Base-by-base conservation (phyloP, 1,140 invertebrate genomes). In the Physella acuta region DNA sequence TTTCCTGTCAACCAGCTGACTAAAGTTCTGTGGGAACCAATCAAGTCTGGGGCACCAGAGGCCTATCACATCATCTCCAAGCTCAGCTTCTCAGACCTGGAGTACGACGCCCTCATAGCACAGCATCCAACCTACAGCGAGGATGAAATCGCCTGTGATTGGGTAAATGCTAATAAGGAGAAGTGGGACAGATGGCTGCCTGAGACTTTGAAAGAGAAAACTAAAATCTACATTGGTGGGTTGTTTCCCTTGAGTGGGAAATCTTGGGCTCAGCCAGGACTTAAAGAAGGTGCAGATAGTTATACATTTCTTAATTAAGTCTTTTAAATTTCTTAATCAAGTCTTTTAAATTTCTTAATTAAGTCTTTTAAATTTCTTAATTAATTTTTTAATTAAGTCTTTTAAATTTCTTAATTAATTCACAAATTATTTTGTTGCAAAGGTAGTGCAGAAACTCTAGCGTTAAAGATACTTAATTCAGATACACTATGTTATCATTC, bases 231-330 rank as follows among this genome's bases (percentile, higher is more conserved):
- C 70, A 89, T 93, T 61, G 91, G 91, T 52, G 92, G 92, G 2
- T 92, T 94, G 74, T 94, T 93, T 81, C 92, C 93, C 0, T 80
- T 91, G 49, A 86, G 79, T 31, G 89, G 88, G 11, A 79, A 81
- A 0, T 83, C 85, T 30, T 91, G 89, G 73, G 88, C 84, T 1
- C 89, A 89, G 17, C 82, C 85, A 24, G 90, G 91, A 51, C 88
- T 93, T 30, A 82, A 88, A 1, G 77, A 87, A 69, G 86, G 88
- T 88, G 76, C n/a, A n/a, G n/a, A n/a, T n/a, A n/a, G n/a, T n/a
- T n/a, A n/a, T n/a, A n/a, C n/a, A 69, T 74, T 11, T 49, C 44
- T 49, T 14, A 14, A 14, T 49, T 11, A 49, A 49, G 11, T n/a
- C n/a, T n/a, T n/a, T n/a, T n/a, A n/a, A n/a, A n/a, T n/a, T n/a